Conservation (phyloP, 2,797 vertebrate species). For the Rousettus madagascariensis region DNA sequence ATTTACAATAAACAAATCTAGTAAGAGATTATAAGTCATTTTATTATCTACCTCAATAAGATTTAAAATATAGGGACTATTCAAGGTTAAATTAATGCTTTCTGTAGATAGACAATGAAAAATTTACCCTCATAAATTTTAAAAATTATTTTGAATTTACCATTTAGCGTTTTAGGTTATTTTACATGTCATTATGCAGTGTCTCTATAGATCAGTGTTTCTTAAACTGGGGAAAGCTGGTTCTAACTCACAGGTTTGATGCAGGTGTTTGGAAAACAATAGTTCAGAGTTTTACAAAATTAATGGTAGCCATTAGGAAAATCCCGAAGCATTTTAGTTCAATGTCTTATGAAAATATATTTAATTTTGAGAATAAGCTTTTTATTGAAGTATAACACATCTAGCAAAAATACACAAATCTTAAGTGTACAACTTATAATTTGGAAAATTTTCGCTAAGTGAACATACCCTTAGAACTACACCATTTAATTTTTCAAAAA, state of each 20-base stretch:
- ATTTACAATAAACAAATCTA: slow-evolving; percentile 10
- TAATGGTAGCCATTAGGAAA: neutral
- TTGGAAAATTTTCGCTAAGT: neutral
- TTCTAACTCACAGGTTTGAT: neutral
- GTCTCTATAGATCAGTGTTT: neutral
- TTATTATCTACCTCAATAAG: slow-evolving; percentile 5
- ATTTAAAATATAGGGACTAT: slow-evolving; percentile 4
- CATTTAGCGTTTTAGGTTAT: neutral
- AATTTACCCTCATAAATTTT: neutral
- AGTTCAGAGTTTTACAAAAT: neutral
- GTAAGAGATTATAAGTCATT: neutral
- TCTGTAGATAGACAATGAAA: neutral
- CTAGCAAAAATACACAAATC: neutral
- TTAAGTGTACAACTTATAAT: neutral
- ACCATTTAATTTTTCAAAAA: neutral
- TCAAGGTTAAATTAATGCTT: slow-evolving; percentile 32
- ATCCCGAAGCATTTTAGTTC: neutral
- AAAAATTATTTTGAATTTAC: neutral
- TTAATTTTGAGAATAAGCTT: slow-evolving; percentile 24
- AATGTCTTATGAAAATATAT: neutral
- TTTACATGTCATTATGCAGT: neutral
- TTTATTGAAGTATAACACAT: neutral
- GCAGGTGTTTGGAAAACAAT: neutral
- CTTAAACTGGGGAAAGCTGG: neutral
- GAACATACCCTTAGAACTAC: neutral